Percentiles rank a stretch among this genome's conserved stretches.
Evolutionary conservation across 2,888 invertebrate species (phyloP).

Genomic region (Diachrysia chrysitis): DNA sequence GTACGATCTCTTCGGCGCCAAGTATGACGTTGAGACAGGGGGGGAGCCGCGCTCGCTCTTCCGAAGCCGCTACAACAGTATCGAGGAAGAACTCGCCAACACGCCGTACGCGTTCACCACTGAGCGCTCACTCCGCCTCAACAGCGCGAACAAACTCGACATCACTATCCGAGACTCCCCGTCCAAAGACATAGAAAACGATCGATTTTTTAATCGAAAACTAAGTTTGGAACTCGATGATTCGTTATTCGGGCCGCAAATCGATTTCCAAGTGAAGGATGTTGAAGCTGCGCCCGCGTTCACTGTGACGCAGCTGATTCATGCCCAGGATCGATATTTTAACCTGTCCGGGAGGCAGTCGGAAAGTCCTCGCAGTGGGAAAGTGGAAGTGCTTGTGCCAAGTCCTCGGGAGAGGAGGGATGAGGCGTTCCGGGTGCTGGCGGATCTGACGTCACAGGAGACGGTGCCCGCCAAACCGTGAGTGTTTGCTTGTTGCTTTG

Average conservation of each 20-base stretch:
- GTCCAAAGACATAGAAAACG: constrained; percentile 79
- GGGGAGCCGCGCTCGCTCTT: constrained; percentile 80
- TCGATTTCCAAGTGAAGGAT: constrained; percentile 67
- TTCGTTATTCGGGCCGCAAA: constrained; percentile 74
- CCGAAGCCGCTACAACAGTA: constrained; percentile 85
- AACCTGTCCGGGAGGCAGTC: constrained; percentile 75
- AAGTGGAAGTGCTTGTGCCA: constrained; percentile 69
- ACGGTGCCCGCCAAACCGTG: constrained; percentile 67
- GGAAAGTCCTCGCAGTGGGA: constrained; percentile 57
- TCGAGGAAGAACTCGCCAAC: constrained; percentile 86
- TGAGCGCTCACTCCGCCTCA: constrained; percentile 71
- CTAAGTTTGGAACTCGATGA: constrained; percentile 68
- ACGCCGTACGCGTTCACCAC: constrained; percentile 87
- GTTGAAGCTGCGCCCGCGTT: constrained; percentile 76
- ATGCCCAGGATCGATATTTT: constrained; percentile 85
- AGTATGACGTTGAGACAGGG: constrained; percentile 74
- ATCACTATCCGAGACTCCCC: constrained; percentile 79
- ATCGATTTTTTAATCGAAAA: constrained; percentile 76
- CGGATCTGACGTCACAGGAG: constrained; percentile 62
- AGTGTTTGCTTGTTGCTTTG: constrained; percentile 56
- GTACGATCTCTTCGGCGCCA: constrained; percentile 84
- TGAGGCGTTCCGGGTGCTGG: constrained; percentile 75
- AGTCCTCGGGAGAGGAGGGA: constrained; percentile 61
- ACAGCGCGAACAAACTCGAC: constrained; percentile 72
- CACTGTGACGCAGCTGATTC: constrained; percentile 83